Evolutionary conservation across 2,113 vertebrate genomes (phyloP).

Genomic region (Euleptes europaea): DNA sequence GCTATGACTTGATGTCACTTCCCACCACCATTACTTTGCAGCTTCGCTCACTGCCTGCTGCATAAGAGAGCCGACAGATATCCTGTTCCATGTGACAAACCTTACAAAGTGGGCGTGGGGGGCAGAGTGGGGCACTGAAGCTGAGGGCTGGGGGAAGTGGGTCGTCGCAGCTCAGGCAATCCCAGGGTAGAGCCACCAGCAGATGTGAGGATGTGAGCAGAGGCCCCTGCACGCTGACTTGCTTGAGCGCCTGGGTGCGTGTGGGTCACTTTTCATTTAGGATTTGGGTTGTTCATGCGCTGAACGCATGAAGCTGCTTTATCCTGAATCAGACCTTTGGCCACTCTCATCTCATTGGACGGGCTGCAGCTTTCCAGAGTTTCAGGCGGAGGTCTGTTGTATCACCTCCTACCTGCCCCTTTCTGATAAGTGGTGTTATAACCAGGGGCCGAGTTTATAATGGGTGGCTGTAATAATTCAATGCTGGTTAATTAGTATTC

Average conservation of each 20-base stretch:
- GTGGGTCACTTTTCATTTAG: no score
- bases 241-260: neutral
- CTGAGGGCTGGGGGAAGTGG: neutral
- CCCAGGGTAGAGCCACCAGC: neutral
- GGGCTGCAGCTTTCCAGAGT: no score
- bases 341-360: no score
- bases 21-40: no score
- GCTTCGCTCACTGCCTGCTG: neutral
- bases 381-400: no score
- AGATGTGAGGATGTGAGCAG: neutral
- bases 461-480: neutral
- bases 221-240: no score
- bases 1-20: no score
- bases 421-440: neutral
- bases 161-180: neutral
- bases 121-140: neutral
- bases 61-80: neutral
- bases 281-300: no score
- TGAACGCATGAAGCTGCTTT: no score
- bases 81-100: neutral
- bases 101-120: neutral
- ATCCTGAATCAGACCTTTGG: no score
- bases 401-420: neutral
- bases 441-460: slow-evolving; percentile 20
- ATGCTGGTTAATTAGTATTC: slow-evolving; percentile 1